phyloP scores from a whole-genome alignment of 1,140 invertebrate species.

The Brachystomella parvula region DNA sequence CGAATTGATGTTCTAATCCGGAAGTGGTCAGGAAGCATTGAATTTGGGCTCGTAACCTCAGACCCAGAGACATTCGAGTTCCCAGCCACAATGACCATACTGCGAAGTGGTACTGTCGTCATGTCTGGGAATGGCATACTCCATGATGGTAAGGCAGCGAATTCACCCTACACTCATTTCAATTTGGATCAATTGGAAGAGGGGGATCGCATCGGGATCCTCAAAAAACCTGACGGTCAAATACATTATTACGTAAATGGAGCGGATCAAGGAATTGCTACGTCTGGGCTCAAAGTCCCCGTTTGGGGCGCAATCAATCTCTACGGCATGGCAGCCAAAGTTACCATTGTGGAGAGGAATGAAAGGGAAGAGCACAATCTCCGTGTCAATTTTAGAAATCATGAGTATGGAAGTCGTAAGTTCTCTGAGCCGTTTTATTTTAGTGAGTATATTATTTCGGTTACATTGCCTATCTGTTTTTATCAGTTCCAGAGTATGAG shows the following conservation, averaged over 20 bases:
- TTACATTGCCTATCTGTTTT: not conserved
- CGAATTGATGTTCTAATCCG: conserved; percentile 81
- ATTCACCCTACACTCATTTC: conserved; percentile 85
- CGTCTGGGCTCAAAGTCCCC: conserved; percentile 61
- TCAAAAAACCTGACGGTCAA: conserved; percentile 69
- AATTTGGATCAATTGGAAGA: conserved; percentile 77
- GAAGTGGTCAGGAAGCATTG: conserved; percentile 88
- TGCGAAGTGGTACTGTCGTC: conserved; percentile 90
- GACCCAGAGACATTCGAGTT: conserved; percentile 81
- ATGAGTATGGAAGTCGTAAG: conserved; percentile 23
- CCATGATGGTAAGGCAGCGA: conserved; percentile 85
- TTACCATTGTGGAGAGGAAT: conserved; percentile 71
- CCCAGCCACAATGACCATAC: conserved; percentile 95
- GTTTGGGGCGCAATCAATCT: conserved; percentile 91
- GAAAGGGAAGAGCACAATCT: conserved; percentile 69
- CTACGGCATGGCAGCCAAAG: conserved; percentile 93
- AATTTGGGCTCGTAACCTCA: conserved; percentile 89
- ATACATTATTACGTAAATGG: conserved; percentile 92
- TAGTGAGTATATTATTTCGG: not conserved
- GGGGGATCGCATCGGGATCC: conserved; percentile 80
- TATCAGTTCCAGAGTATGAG: conserved; percentile 17
- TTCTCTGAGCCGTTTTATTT: too few relatives aligned
- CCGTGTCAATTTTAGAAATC: conserved; percentile 37
- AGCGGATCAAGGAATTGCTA: conserved; percentile 81
- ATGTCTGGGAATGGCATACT: conserved; percentile 88